Evolutionary conservation across 2,797 vertebrate species (phyloP), one percentile per base, ranked within the genome.

Genomic region (Borostomias antarcticus): DNA sequence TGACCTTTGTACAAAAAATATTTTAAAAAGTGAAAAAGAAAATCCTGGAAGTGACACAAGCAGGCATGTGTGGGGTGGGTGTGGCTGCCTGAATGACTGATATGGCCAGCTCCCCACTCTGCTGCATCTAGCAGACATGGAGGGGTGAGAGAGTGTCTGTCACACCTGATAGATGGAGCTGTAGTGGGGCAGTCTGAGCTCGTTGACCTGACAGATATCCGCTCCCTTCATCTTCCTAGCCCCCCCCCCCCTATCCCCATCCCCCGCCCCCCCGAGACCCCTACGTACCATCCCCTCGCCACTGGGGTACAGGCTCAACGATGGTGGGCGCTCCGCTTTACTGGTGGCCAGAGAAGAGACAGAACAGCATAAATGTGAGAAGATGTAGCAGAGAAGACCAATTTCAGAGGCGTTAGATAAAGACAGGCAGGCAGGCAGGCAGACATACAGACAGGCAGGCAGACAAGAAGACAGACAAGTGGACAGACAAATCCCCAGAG

Each of bases 201-300:
- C 94, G 85, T 93, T 94, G 92, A 95, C 94, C 89, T 95, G 95
- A 96, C 96, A 98, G 93, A 93, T 94, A 92, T 98, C 96, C 92
- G 94, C 92, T 85, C 93, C 85, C 82, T 95, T 92, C 90, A 92
- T 62, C 89, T 93, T 94, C 93, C 92, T 95, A 94, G 93, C 93
- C 93, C 95, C 95, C 93, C 95, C 95, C 89, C 93, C 95, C 86
- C 93, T 92, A 89, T 88, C 91, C 89, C 94, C 95, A 97, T 96
- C 89, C 93, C 95, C 86, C 93, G 93, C 89, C 89, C 91, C 89
- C 89, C 93, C 95, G 86, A 93, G 93, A 89, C 88, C 91, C 89
- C 94, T 95, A 97, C 96, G 93, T 98, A 98, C 96, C 95, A 95
- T 97, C 89, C 95, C 93, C 83, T 98, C 98, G 11, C 94, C 86